Evolutionary conservation across 2,888 invertebrate genomes (phyloP), one percentile per base, ranked within the genome.

Genomic region (Clistopyga incitator): DNA sequence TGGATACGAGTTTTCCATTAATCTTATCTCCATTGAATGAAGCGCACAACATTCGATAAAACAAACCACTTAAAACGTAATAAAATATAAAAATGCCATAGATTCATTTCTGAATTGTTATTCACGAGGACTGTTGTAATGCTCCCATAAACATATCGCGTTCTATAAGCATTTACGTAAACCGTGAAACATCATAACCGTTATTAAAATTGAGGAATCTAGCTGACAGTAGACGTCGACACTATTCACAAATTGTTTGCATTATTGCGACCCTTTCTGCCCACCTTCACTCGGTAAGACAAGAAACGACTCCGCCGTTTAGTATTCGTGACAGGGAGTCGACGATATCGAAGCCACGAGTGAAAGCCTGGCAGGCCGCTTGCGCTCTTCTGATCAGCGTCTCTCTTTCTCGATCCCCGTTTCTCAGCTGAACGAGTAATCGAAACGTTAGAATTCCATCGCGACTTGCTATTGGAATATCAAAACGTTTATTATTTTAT

Each of bases 261-360:
- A 34, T 61, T 29, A 50, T 74, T 11, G 29, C 13, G 10, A 61
- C 23, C 61, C 47, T 54, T 74, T 45, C 20, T 61, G 6, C 34
- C 15, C 18, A 29, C 15, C 29, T 23, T 13, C 13, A 47, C 23
- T 47, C 67, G 56, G 6, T 13, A 13, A n/a, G 13, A n/a, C 74
- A 34, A 29, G 56, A 59, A 42, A 59, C 68, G 56, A 65, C n/a
- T 50, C 34, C 54, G 45, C 42, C 68, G 77, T 77, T 77, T 77
- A 47, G 77, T 68, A 77, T 77, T 77, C 77, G 77, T 77, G 68
- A 68, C 68, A 59, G 67, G 56, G 77, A 77, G 56, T 77, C 67
- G 38, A 77, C 68, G 68, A 68, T 77, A 68, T 59, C 77, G 59
- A 47, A 77, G 68, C 47, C 68, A 77, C 59, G 77, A 77, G 77